A percentile compares a stretch with the other conserved stretches of the same genome.
phyloP scores from a whole-genome alignment of 2,113 vertebrate genomes.

The Macquaria australasica region DNA sequence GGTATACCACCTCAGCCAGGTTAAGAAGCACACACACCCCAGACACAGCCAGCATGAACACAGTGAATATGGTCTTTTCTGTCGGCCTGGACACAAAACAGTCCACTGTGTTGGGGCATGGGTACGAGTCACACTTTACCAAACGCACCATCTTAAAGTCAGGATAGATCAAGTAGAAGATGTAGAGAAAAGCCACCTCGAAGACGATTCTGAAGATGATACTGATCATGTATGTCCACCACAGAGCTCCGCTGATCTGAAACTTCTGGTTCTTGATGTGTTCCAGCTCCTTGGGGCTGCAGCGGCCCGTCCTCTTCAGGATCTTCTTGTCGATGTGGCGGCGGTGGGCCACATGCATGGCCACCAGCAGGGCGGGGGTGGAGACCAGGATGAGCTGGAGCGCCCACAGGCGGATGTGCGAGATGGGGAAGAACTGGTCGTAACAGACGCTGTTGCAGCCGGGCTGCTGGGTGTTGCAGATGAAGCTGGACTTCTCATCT shows the following conservation, averaged over 20 bases:
- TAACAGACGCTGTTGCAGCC: constrained; percentile 99
- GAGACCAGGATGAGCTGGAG: constrained; percentile 97
- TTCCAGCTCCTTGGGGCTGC: constrained; percentile 90
- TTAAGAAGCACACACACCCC: constrained; percentile 96
- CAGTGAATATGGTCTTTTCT: constrained; percentile 96
- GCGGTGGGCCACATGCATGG: constrained; percentile 98
- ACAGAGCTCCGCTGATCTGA: constrained; percentile 91
- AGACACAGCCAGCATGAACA: constrained; percentile 97
- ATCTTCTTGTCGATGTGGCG: constrained; percentile 96
- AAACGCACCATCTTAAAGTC: constrained; percentile 96
- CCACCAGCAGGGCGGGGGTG: constrained; percentile 95
- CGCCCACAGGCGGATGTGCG: constrained; percentile 97
- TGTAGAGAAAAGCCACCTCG: constrained; percentile 94
- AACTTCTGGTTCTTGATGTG: constrained; percentile 95
- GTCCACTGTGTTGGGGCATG: constrained; percentile 98
- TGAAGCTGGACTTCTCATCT: constrained; percentile 95
- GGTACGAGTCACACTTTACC: constrained; percentile 95
- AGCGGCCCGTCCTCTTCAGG: constrained; percentile 87
- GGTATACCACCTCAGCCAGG: constrained; percentile 92
- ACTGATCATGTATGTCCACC: constrained; percentile 98
- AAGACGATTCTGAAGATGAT: constrained; percentile 94
- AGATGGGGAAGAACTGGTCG: constrained; percentile 98
- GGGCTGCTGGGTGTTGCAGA: constrained; percentile 98
- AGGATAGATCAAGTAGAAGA: constrained; percentile 97
- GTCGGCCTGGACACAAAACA: constrained; percentile 98